These are phyloP conservation scores for Alectoris magna DNA, from an alignment of 2,797 vertebrate species.

Conservation along the genomic window DNA sequence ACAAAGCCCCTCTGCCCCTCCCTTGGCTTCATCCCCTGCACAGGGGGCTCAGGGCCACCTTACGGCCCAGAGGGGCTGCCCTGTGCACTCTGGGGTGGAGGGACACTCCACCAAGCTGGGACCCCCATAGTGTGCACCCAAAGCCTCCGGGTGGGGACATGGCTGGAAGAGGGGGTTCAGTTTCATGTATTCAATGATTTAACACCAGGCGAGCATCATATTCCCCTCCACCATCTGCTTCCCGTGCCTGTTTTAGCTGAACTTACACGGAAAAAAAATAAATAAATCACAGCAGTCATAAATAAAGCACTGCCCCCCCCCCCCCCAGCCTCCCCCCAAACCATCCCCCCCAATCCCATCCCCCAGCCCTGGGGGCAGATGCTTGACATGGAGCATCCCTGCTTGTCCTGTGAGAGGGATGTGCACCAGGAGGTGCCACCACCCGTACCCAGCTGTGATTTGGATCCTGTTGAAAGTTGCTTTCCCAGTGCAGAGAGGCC, in stretches of 20 bases:
- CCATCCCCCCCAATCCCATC: not conserved
- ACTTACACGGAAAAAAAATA: not conserved
- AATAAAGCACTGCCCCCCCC: not conserved
- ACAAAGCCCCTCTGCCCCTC: too few species aligned
- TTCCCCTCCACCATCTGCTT: not conserved
- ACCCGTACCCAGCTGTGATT: not conserved
- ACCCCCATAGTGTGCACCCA: too few species aligned
- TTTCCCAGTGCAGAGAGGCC: too few species aligned
- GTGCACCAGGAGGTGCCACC: accelerated
- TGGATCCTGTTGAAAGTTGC: not conserved
- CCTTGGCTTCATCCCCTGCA: not conserved
- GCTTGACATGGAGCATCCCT: not conserved
- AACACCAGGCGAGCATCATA: not conserved
- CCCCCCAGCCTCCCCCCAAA: too few species aligned
- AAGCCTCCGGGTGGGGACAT: accelerated
- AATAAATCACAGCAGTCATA: not conserved
- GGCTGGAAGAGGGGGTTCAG: not conserved
- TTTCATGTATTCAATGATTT: not conserved
- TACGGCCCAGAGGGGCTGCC: not conserved
- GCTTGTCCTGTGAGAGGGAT: accelerated
- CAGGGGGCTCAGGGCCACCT: not conserved
- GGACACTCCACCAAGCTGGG: not conserved
- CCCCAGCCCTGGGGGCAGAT: not conserved
- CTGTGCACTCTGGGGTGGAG: not conserved
- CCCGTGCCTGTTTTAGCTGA: not conserved